Evolutionary conservation across 1,140 invertebrate species (phyloP).

Genomic region (Varroa destructor): DNA sequence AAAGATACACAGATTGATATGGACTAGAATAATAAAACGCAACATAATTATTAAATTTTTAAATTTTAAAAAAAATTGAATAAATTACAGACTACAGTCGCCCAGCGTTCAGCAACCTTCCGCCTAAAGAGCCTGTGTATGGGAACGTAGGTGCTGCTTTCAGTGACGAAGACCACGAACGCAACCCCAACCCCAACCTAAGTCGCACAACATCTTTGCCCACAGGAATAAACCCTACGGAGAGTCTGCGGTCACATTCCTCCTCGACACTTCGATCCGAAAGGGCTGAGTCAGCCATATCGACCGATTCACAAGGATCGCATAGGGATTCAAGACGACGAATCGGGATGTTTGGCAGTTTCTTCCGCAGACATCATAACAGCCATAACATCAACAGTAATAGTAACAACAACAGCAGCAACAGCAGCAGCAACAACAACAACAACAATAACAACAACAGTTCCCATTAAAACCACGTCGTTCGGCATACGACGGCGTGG

Average conservation of each 20-base stretch:
- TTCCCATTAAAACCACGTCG: neutral
- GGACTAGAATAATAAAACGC: too few species aligned
- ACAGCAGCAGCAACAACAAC: neutral
- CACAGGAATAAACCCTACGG: neutral
- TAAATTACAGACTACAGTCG: neutral
- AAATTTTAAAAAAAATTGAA: too few species aligned
- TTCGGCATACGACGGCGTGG: too few species aligned
- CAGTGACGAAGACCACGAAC: neutral
- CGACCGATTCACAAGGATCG: neutral
- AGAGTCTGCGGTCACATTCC: neutral
- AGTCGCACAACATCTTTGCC: constrained; percentile 5
- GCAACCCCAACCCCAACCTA: constrained; percentile 1
- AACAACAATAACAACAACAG: constrained; percentile 19
- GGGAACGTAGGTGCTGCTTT: constrained; percentile 10
- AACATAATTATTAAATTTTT: too few species aligned
- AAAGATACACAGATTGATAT: too few species aligned
- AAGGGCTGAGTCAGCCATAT: neutral
- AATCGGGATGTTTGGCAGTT: constrained; percentile 8
- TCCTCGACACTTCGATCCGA: constrained; percentile 1
- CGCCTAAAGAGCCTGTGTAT: constrained; percentile 2
- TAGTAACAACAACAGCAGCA: neutral
- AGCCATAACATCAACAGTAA: neutral
- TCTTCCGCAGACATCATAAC: neutral
- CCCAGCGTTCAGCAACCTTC: constrained; percentile 3
- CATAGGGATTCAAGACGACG: neutral